Percentiles rank a stretch among this genome's conserved stretches.
phyloP scores from a whole-genome alignment of 2,888 invertebrate species.

The Hedychridium roseum region DNA sequence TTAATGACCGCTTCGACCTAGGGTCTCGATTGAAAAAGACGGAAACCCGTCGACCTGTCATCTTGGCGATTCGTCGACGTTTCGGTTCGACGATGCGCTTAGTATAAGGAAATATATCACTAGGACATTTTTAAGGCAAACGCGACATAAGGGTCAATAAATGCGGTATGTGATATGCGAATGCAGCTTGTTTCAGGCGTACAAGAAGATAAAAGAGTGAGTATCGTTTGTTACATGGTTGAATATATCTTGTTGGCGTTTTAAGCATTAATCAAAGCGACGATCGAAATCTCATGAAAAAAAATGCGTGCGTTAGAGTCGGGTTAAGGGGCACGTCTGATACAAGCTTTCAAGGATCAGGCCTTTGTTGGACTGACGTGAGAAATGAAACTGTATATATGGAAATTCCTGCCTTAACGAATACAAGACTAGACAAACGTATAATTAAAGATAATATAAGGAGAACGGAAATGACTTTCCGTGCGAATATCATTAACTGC shows the following conservation, averaged over 20 bases:
- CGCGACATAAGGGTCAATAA: constrained; percentile 29
- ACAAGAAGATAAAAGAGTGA: constrained; percentile 9
- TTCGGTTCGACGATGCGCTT: constrained; percentile 24
- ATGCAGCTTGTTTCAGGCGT: constrained; percentile 25
- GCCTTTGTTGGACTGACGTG: no score
- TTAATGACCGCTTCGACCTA: constrained; percentile 48
- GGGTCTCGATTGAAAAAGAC: constrained; percentile 8
- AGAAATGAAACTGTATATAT: constrained; percentile 49
- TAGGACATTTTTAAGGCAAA: constrained; percentile 41
- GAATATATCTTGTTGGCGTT: constrained; percentile 17
- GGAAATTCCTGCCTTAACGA: constrained; percentile 62
- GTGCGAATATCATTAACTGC: constrained; percentile 35
- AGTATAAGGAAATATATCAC: constrained; percentile 42
- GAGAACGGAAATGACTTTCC: constrained; percentile 15
- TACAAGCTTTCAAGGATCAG: no score
- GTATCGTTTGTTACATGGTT: constrained; percentile 10
- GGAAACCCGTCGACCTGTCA: no score
- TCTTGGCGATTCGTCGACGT: constrained; percentile 42
- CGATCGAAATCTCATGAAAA: no score
- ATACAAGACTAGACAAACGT: constrained; percentile 58
- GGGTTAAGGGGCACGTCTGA: no score
- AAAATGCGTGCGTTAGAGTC: no score
- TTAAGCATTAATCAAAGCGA: constrained; percentile 12
- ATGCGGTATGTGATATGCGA: constrained; percentile 28
- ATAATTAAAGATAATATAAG: constrained; percentile 41